phyloP scores from a whole-genome alignment of 2,113 vertebrate species.

The Myotis yumanensis region DNA sequence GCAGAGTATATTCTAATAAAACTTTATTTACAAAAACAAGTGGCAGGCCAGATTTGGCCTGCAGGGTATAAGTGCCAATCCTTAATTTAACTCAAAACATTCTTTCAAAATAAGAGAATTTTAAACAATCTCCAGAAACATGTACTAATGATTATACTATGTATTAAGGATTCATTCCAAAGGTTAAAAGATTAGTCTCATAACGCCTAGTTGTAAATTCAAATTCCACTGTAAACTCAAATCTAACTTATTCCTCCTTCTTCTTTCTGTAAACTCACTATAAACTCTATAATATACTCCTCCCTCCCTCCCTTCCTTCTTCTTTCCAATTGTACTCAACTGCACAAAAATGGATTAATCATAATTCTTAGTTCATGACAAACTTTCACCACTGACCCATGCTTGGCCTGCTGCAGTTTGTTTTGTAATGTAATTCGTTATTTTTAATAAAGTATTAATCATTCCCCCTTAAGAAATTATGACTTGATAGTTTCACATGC shows the following conservation, averaged over 20 bases:
- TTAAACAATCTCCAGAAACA: neutral
- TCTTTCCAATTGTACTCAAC: neutral
- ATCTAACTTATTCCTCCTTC: neutral
- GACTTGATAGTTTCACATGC: constrained; percentile 45
- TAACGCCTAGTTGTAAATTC: neutral
- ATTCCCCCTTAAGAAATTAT: constrained; percentile 28
- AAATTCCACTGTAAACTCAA: neutral
- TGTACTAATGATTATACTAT: neutral
- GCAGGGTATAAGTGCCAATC: neutral
- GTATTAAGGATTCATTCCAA: neutral
- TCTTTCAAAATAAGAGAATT: constrained; percentile 42
- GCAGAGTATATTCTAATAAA: neutral
- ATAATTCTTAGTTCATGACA: constrained; percentile 28
- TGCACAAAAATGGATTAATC: constrained; percentile 28
- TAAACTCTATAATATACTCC: neutral
- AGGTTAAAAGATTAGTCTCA: neutral
- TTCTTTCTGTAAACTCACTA: neutral
- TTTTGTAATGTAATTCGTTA: constrained; percentile 33
- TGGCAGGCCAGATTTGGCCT: neutral
- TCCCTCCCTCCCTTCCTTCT: neutral
- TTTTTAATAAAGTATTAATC: constrained; percentile 41
- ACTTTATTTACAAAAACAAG: neutral
- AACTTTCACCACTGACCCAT: constrained; percentile 30
- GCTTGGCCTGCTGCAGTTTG: neutral
- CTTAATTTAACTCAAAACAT: constrained; percentile 7